A percentile compares a stretch with the other conserved stretches of the same genome.
These are phyloP conservation scores for Bruchidius siliquastri DNA, from an alignment of 2,888 invertebrate genomes.

Conservation along the genomic window DNA sequence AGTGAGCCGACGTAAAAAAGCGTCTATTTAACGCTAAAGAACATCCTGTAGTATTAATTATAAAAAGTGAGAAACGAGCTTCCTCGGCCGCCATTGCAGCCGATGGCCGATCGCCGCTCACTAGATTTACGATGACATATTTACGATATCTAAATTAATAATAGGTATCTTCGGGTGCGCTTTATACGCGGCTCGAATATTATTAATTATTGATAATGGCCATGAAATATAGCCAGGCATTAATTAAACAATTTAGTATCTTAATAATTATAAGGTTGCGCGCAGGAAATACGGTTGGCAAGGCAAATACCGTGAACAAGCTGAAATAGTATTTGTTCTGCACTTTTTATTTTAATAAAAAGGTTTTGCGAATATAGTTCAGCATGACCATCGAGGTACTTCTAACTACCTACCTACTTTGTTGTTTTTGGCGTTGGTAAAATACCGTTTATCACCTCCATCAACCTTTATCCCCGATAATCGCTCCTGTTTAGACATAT, in stretches of 20 bases:
- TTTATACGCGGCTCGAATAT: neutral
- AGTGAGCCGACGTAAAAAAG: neutral
- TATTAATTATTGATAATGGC: neutral
- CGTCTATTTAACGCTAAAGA: neutral
- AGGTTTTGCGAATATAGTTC: too few relatives aligned
- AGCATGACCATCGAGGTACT: too few relatives aligned
- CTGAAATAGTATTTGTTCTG: neutral
- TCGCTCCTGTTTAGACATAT: too few relatives aligned
- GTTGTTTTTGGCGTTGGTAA: too few relatives aligned
- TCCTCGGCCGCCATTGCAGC: neutral
- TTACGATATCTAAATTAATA: constrained; percentile 26
- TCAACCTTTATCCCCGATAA: too few relatives aligned
- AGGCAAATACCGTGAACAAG: neutral
- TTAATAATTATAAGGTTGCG: neutral
- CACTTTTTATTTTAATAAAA: too few relatives aligned
- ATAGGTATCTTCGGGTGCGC: constrained; percentile 3
- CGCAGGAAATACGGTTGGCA: neutral
- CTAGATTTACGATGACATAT: constrained; percentile 20
- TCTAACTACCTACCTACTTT: too few relatives aligned
- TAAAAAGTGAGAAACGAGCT: neutral
- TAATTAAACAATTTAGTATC: neutral
- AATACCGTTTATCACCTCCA: too few relatives aligned
- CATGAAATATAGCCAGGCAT: neutral
- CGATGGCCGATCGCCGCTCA: neutral
- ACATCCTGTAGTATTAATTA: neutral